Conservation (phyloP, 2,888 invertebrate species). For the Agrochola lychnidis region DNA sequence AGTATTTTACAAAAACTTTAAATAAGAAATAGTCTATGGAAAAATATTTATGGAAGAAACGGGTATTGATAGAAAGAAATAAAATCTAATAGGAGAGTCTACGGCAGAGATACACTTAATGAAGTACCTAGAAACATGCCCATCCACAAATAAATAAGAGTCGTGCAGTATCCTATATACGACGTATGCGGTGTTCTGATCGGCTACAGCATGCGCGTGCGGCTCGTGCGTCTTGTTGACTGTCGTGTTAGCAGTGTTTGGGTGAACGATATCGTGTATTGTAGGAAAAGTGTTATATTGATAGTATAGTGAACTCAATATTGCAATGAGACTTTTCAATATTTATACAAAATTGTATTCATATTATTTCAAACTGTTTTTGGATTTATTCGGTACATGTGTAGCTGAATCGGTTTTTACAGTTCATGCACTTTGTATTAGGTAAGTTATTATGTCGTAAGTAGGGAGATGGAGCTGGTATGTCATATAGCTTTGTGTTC, state of each 20-base stretch:
- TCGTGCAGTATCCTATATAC: slow-evolving; percentile 22
- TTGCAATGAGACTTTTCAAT: not conserved
- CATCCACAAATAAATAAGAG: slow-evolving; percentile 4
- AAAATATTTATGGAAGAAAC: not conserved
- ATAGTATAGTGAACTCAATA: not conserved
- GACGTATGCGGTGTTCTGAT: slow-evolving; percentile 36
- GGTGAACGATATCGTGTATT: not conserved
- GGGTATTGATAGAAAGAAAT: not conserved
- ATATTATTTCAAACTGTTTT: not conserved
- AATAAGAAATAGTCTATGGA: not conserved
- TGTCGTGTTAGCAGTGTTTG: not conserved
- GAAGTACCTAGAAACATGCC: slow-evolving; percentile 16
- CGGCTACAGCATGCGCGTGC: slow-evolving; percentile 42
- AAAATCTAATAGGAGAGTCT: slow-evolving; percentile 3
- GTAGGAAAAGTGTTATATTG: not conserved
- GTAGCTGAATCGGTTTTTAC: not conserved
- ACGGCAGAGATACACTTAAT: not conserved
- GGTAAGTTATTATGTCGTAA: not conserved
- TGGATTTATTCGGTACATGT: not conserved
- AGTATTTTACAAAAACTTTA: not conserved
- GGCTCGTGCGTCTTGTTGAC: not conserved
- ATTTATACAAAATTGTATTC: not conserved
- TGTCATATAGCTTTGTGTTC: not conserved
- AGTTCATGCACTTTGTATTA: not conserved
- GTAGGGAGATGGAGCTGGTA: not conserved